Evolutionary conservation across 37 sponge, comb jelly and placozoan genomes (phyloP).

Genomic region (Agelas oroides): DNA sequence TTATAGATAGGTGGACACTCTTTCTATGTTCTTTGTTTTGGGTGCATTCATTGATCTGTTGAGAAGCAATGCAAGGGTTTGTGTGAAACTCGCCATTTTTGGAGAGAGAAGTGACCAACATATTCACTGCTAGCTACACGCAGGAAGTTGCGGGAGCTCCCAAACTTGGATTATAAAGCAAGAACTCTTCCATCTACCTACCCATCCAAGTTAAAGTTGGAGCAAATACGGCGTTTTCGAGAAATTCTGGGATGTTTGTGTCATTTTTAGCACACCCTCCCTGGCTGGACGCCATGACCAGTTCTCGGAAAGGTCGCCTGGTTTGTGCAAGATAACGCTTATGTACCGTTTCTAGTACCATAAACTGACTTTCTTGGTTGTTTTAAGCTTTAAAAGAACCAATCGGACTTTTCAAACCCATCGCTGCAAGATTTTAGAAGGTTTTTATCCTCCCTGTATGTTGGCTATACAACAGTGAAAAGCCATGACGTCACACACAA

Average conservation of each 20-base stretch:
- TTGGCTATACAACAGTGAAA: too few species aligned
- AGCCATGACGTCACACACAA: too few species aligned
- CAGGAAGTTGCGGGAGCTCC: not conserved
- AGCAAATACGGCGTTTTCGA: not conserved
- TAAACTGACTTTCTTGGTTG: too few species aligned
- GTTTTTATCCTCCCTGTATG: constrained; percentile 13
- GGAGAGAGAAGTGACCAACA: not conserved
- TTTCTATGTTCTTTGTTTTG: not conserved
- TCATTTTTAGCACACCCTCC: constrained; percentile 32
- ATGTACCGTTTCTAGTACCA: too few species aligned
- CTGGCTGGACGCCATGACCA: not conserved
- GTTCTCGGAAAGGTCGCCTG: not conserved
- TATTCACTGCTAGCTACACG: not conserved
- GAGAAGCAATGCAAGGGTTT: not conserved
- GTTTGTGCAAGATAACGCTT: too few species aligned
- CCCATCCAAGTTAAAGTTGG: not conserved
- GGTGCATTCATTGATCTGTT: not conserved
- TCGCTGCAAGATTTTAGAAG: constrained; percentile 3
- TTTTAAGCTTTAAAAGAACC: too few species aligned
- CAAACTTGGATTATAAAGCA: not conserved
- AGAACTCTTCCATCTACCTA: not conserved
- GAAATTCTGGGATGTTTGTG: constrained; percentile 1
- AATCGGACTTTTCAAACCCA: too few species aligned
- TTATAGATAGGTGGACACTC: not conserved
- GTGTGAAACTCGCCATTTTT: constrained; percentile 18